Evolutionary conservation across 2,113 vertebrate species (phyloP), one percentile per base, ranked within the genome.

Genomic region (Monopterus albus): DNA sequence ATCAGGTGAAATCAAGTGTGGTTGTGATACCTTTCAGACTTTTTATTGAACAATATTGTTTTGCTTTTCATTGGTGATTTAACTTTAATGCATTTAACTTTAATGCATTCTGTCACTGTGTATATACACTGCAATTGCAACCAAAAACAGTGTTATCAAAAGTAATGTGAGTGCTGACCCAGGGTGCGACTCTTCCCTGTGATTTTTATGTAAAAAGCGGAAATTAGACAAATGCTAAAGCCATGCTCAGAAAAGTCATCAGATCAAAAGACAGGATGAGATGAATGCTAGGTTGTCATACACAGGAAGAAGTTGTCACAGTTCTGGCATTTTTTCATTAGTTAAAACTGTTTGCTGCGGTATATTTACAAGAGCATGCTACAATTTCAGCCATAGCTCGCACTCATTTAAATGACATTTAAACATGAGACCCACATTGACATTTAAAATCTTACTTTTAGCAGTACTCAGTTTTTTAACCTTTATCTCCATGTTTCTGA

Each of bases 271-370:
- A 33, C 47, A 51, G 31, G 23, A n/a, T n/a, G 57, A 33, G 51
- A 51, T 26, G 23, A 20, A 66, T 25, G 65, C 9, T 11, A 17
- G 62, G 55, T 42, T 68, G 62, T 67, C 46, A 57, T 4, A 39
- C 49, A 69, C 20, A 46, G 35, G 31, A 51, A 58, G 72, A 42
- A 45, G 56, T 49, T 82, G 58, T 78, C 67, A 69, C 13, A 35
- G 17, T 72, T 53, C 43, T 52, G 64, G 46, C 49, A 47, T 68
- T 60, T 66, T 61, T 39, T 23, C 45, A 73, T 69, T 59, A 55
- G 21, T 60, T 58, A 70, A 51, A 69, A 52, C 21, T 49, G 40
- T 74, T 67, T 45, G 45, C 35, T 59, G 11, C 51, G 6, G 29
- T 45, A n/a, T 28, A 10, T 49, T 43, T 55, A 15, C 36, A 57